phyloP scores from a whole-genome alignment of 92 coral and sea anemone genomes.

The Ricordea florida region DNA sequence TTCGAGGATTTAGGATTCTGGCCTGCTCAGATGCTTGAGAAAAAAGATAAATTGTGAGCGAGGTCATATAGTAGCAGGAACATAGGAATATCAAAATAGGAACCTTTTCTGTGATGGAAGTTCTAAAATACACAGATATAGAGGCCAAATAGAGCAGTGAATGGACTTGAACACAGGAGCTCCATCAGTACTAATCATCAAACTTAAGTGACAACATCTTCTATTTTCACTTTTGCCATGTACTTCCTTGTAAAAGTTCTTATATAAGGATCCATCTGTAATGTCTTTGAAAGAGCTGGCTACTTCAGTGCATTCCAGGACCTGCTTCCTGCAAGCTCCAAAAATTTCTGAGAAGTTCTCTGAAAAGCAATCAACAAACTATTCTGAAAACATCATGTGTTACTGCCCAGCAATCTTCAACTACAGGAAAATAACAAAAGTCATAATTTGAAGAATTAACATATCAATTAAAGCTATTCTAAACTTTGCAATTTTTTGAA shows the following conservation, averaged over 20 bases:
- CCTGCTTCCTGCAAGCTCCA: conserved; percentile 26
- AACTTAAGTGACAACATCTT: conserved; percentile 17
- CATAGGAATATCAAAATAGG: not conserved
- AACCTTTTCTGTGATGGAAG: conserved; percentile 39
- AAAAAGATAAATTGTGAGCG: no score
- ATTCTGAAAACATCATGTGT: no score
- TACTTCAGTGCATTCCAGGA: conserved; percentile 19
- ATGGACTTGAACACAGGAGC: conserved; percentile 69
- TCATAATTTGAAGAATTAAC: no score
- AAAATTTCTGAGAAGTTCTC: conserved; percentile 15
- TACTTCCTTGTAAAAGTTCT: not conserved
- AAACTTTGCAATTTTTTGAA: no score
- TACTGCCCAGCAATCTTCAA: no score
- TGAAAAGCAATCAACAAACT: conserved; percentile 7
- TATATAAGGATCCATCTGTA: conserved; percentile 60
- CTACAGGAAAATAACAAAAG: no score
- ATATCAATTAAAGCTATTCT: no score
- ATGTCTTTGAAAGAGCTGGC: conserved; percentile 33
- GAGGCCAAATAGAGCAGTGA: conserved; percentile 64
- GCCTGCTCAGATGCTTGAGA: no score
- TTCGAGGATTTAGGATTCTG: no score
- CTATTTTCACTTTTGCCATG: not conserved
- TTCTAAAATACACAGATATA: conserved; percentile 48
- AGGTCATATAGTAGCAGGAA: not conserved
- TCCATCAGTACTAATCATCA: conserved; percentile 64